These are phyloP conservation scores for Colletes latitarsis DNA, from an alignment of 1,140 invertebrate genomes.

Conservation along the genomic window DNA sequence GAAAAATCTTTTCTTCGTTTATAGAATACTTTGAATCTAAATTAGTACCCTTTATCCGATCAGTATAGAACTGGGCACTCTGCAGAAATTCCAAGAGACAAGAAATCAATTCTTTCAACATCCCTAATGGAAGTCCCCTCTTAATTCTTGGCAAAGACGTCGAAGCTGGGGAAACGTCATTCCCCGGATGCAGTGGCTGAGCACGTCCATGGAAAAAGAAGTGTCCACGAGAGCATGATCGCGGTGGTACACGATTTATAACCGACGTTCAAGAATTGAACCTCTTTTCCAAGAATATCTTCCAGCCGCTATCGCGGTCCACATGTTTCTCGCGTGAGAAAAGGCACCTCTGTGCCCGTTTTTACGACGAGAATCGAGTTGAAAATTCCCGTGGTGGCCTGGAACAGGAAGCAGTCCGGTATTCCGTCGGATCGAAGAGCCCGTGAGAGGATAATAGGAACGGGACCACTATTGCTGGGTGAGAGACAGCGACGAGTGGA, in stretches of 20 bases:
- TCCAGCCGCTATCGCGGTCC: background rate
- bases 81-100: too few species aligned
- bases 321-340: background rate
- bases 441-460: background rate
- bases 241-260: conserved; percentile 6
- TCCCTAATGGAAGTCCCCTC: too few species aligned
- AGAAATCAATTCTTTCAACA: too few species aligned
- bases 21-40: too few species aligned
- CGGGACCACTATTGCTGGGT: background rate
- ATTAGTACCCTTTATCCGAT: too few species aligned
- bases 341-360: background rate
- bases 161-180: background rate
- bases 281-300: background rate
- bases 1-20: too few species aligned
- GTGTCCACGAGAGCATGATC: too few species aligned
- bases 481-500: background rate
- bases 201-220: background rate
- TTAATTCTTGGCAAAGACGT: conserved; percentile 4
- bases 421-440: background rate
- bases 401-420: background rate
- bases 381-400: background rate
- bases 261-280: background rate
- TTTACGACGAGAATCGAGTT: background rate
- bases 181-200: background rate
- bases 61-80: too few species aligned